phyloP scores from a whole-genome alignment of 2,888 invertebrate genomes.

The Cephus sareptanus region DNA sequence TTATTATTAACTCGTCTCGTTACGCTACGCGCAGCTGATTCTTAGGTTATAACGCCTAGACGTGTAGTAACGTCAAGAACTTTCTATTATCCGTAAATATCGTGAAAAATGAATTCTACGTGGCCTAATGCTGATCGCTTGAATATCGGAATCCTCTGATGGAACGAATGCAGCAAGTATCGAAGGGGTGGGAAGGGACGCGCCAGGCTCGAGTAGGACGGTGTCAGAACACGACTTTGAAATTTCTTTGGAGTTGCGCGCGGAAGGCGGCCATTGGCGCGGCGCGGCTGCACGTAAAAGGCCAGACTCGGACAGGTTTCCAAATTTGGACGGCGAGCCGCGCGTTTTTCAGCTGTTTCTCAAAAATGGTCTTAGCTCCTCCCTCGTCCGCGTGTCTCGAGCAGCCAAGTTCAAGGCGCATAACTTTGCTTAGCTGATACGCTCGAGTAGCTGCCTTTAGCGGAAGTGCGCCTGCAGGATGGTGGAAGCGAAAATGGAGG shows the following conservation, averaged over 20 bases:
- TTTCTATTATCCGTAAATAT: no score
- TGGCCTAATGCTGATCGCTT: background rate
- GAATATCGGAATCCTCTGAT: background rate
- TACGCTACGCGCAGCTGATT: background rate
- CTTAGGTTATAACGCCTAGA: background rate
- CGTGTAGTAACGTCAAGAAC: background rate
- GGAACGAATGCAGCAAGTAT: fast-evolving
- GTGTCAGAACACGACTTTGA: conserved; percentile 41
- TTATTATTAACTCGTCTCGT: background rate
- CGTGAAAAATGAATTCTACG: no score
- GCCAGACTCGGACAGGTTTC: conserved; percentile 51
- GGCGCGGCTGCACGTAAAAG: conserved; percentile 50
- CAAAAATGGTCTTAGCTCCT: conserved; percentile 35
- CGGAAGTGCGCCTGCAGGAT: background rate
- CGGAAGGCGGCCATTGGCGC: conserved; percentile 56
- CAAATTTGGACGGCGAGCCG: conserved; percentile 53
- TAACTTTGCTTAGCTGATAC: conserved; percentile 30
- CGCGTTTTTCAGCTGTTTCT: conserved; percentile 26
- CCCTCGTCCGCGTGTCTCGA: conserved; percentile 27
- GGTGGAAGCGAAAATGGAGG: background rate
- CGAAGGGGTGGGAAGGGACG: background rate
- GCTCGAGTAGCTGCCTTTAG: conserved; percentile 3
- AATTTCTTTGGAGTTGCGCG: conserved; percentile 44
- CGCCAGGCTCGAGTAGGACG: background rate
- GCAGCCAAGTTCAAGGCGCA: conserved; percentile 53